Conservation (phyloP, 2,888 invertebrate species). For the Drosophila infuscata region DNA sequence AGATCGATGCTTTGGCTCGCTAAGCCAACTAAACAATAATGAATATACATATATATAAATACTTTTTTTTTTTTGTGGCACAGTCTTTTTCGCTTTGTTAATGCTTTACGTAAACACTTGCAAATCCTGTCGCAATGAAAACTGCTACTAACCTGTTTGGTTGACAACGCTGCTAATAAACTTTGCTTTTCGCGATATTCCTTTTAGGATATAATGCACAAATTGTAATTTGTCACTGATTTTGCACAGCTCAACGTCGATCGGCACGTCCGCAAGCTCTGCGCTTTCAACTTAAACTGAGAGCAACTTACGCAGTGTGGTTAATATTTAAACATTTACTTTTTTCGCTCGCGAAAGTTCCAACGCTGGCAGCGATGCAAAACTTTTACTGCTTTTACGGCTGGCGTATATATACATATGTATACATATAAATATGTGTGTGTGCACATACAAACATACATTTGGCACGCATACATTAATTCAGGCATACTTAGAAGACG, state of each 20-base stretch:
- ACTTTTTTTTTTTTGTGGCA: constrained; percentile 1
- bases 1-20: constrained; percentile 6
- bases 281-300: constrained; percentile 75
- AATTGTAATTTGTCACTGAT: constrained; percentile 16
- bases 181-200: constrained; percentile 39
- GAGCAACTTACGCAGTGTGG: constrained; percentile 36
- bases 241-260: constrained; percentile 5
- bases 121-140: constrained; percentile 44
- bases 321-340: constrained; percentile 70
- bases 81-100: constrained; percentile 1
- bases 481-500: constrained; percentile 6
- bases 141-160: constrained; percentile 53
- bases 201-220: constrained; percentile 8
- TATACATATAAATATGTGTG: neutral
- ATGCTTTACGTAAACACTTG: constrained; percentile 56
- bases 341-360: constrained; percentile 29
- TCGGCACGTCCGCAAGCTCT: constrained; percentile 62
- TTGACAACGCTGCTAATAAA: constrained; percentile 30
- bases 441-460: neutral
- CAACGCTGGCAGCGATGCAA: constrained; percentile 33
- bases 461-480: neutral
- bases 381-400: constrained; percentile 46
- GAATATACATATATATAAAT: neutral
- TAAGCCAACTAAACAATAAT: constrained; percentile 7
- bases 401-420: neutral